A percentile compares a stretch with the other conserved stretches of the same genome.
Conservation (phyloP, 35 echinoderm and acorn worm genomes). For the Apostichopus parvimensis region DNA sequence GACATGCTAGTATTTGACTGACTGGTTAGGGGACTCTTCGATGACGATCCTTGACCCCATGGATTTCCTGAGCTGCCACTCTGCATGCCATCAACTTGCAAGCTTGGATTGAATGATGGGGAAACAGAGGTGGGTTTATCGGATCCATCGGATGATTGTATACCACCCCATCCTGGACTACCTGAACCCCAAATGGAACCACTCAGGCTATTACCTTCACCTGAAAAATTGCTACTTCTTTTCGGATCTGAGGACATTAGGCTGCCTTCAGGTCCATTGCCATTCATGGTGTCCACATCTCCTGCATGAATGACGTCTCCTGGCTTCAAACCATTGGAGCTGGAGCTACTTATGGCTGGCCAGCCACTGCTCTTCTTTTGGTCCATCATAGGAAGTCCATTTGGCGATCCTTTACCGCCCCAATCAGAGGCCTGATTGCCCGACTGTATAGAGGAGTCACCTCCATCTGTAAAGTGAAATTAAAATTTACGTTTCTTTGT, state of each 20-base stretch:
- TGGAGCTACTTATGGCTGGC: conserved; percentile 45
- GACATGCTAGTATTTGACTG: conserved; percentile 16
- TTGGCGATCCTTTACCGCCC: conserved; percentile 23
- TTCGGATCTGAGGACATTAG: conserved; percentile 22
- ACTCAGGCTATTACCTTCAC: conserved; percentile 14
- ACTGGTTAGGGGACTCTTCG: conserved; percentile 14
- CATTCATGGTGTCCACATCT: not conserved
- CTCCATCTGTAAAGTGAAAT: not conserved
- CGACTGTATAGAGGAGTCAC: not conserved
- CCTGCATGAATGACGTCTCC: conserved; percentile 18
- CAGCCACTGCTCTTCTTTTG: conserved; percentile 51
- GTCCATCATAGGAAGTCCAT: conserved; percentile 25
- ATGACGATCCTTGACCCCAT: conserved; percentile 22
- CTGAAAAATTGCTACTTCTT: conserved; percentile 3
- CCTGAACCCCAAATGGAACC: conserved; percentile 48
- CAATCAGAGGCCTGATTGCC: conserved; percentile 32
- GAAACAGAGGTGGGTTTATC: conserved; percentile 29
- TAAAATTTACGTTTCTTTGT: not conserved
- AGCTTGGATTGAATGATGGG: conserved; percentile 41
- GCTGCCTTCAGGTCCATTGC: conserved; percentile 17
- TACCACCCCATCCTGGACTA: conserved; percentile 38
- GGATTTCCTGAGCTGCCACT: conserved; percentile 44
- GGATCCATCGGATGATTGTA: conserved; percentile 27
- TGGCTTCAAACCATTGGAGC: conserved; percentile 42
- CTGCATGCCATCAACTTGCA: conserved; percentile 46